These are phyloP conservation scores for Teinopalpus imperialis DNA, from an alignment of 2,888 invertebrate genomes.

Conservation along the genomic window DNA sequence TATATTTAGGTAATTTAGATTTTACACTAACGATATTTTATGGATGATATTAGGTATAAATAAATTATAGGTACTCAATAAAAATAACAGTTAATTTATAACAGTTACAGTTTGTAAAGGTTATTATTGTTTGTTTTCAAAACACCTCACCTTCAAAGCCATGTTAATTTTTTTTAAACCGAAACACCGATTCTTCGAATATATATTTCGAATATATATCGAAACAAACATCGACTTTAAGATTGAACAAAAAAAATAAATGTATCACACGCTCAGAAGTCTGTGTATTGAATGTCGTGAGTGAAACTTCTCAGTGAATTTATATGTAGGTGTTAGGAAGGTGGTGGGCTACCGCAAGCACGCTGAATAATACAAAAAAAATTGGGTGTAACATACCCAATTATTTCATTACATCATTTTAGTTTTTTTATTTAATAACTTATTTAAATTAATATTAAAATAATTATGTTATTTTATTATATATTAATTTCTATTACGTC, in stretches of 20 bases:
- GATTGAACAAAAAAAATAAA: conserved; percentile 29
- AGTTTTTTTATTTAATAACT: not conserved
- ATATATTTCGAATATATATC: conserved; percentile 24
- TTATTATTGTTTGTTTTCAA: too few species aligned
- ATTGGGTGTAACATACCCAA: not conserved
- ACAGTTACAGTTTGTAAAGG: too few species aligned
- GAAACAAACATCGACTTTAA: conserved; percentile 38
- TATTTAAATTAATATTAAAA: too few species aligned
- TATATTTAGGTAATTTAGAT: too few species aligned
- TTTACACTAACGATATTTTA: too few species aligned
- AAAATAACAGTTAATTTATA: too few species aligned
- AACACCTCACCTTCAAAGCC: conserved; percentile 57
- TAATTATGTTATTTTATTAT: too few species aligned
- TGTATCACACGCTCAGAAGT: conserved; percentile 44
- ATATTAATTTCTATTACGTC: too few species aligned
- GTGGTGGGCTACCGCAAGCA: conserved; percentile 37
- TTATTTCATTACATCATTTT: not conserved
- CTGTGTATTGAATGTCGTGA: conserved; percentile 51
- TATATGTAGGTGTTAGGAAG: conserved; percentile 48
- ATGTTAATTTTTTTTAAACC: conserved; percentile 41
- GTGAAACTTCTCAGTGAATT: conserved; percentile 52
- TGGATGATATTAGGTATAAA: too few species aligned
- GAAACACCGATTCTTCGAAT: conserved; percentile 33
- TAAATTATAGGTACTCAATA: too few species aligned
- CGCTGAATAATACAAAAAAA: conserved; percentile 16